A percentile compares a stretch with the other conserved stretches of the same genome.
Conservation (phyloP, 2,797 vertebrate species). For the Xenopus petersii region DNA sequence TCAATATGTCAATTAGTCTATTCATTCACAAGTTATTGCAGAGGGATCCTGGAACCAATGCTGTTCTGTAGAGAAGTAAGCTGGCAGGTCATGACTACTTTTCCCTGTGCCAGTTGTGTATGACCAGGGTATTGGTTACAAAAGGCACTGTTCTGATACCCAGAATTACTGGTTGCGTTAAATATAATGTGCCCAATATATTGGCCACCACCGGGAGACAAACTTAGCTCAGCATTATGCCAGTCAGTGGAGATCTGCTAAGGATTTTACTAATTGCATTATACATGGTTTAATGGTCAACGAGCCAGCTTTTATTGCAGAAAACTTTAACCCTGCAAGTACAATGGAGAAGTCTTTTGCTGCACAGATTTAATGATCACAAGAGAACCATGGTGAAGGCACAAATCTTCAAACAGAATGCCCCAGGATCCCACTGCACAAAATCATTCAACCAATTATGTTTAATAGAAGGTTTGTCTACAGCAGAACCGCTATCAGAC, state of each 20-base stretch:
- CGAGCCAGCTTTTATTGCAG: neutral
- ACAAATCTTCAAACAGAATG: slow-evolving; percentile 25
- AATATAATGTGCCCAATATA: too few relatives aligned
- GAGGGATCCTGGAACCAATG: neutral
- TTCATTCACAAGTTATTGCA: slow-evolving; percentile 20
- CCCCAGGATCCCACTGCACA: slow-evolving; percentile 8
- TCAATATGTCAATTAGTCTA: neutral
- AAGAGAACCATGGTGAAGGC: neutral
- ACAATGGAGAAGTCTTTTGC: neutral
- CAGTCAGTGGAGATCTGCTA: neutral
- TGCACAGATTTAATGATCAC: slow-evolving; percentile 14
- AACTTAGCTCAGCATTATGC: too few relatives aligned
- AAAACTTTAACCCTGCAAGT: neutral
- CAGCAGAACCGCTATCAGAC: slow-evolving; percentile 13
- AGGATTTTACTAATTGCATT: neutral
- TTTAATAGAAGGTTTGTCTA: slow-evolving; percentile 24
- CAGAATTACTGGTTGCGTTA: too few relatives aligned
- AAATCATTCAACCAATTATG: neutral
- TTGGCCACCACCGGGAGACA: too few relatives aligned
- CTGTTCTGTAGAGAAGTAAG: neutral
- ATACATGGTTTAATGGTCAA: neutral
- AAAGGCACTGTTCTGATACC: too few relatives aligned
- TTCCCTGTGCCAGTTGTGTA: too few relatives aligned
- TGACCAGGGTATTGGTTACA: too few relatives aligned
- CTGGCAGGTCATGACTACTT: neutral